Base-by-base conservation (phyloP, 2,888 invertebrate genomes). In the Rhamnusium bicolor region DNA sequence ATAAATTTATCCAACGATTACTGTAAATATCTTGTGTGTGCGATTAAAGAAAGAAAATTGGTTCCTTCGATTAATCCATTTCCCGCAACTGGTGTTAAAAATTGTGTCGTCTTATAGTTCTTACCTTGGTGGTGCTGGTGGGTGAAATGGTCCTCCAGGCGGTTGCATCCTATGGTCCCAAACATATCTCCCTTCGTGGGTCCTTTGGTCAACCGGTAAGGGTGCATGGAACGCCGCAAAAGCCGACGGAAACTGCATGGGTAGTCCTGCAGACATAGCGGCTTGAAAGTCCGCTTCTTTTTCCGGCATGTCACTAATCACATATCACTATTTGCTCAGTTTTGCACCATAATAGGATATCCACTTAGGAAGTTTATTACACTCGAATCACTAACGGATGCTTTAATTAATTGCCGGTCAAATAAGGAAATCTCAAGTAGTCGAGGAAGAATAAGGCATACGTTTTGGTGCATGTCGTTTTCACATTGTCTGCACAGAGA, bases 141-240 rank as follows among this genome's bases (percentile, higher is more conserved):
- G 83, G 79, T 86, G 86, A 69, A 86, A 86, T 12, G 86, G 82
- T 16, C 83, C 84, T 53, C 78, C 80, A 5, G 87, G 85, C 21
- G 86, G 87, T 75, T 87, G 87, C 85, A 87, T 86, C 80, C 87
- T 85, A 21, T 86, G 87, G 74, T 88, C 88, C 88, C 88, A 88
- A 16, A 88, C 86, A 76, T 88, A 88, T 46, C 88, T 81, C 63
- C 87, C 88, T 69, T 88, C 87, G 82, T 88, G 88, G 32, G 87
- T 87, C 61, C 91, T 89, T 82, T 92, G 91, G 85, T 91, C 92
- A 80, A 92, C 91, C 8, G 92, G 91, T 56, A 88, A 80, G 51
- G 92, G 91, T 2, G 91, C 91, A 67, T 91, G 90, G 86, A 91
- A 92, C 19, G 91, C 91, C 89, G 90, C 88, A 78, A 87, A 87